Evolutionary conservation across 2,888 invertebrate genomes (phyloP), one percentile per base, ranked within the genome.

Genomic region (Unio delphinus): DNA sequence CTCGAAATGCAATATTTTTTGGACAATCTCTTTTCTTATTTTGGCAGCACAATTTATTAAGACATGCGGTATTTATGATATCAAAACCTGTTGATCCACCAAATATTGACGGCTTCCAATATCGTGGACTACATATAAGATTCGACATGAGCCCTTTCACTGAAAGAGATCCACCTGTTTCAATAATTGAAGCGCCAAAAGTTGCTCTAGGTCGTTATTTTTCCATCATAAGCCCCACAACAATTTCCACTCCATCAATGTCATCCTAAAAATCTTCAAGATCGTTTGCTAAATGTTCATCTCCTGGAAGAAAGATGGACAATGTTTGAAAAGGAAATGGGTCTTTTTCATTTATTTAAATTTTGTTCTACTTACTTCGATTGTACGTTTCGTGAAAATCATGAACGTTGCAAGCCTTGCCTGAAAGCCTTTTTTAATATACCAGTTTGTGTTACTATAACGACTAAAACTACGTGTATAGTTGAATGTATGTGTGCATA

Each of bases 81-180:
- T 90, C 75, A 74, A 90, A 90, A 11, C 90, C 91, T 4, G 83
- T 83, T n/a, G 89, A 83, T 0, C 91, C 91, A 0, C 91, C 91
- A 77, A 91, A 91, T 11, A 90, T 90, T 4, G 90, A 90, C 1
- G 90, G 90, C 69, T 87, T 88, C 91, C 91, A 91, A 80, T 88
- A 90, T 61, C 82, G 79, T 6, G 87, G 89, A 65, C 89, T 89
- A 76, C 90, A 89, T 28, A 91, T 85, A 54, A 90, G 88, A 79
- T 89, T 90, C 7, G 90, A 84, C 83, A 90, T 78, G 15, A 91
- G 83, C 5, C 90, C 90, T 70, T 89, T 90, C 8, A 91, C 88
- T 54, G 90, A 88, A 78, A 86, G 90, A 0, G 90, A 89, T 1
- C 88, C 89, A 4, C 90, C 90, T 23, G 89, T 86, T 72, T 90